phyloP scores from a whole-genome alignment of 2,797 vertebrate genomes.

The Cheirogaleus major region DNA sequence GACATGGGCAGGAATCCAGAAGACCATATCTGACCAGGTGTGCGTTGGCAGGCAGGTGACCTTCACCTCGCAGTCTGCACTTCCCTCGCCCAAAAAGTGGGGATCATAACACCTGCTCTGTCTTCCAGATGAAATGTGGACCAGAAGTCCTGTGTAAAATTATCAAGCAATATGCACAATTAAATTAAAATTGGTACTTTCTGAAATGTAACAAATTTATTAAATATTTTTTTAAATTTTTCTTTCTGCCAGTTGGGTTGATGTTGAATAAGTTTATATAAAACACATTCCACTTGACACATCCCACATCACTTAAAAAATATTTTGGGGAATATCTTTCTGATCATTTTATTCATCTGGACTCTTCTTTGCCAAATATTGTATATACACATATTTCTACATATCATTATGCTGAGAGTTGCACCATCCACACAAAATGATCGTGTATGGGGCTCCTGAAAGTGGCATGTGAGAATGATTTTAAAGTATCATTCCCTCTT shows the following conservation, averaged over 20 bases:
- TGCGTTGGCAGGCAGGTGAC: neutral
- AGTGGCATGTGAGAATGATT: no score
- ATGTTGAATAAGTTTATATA: no score
- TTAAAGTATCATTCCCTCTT: neutral
- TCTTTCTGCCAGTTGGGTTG: neutral
- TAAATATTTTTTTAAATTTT: neutral
- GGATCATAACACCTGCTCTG: no score
- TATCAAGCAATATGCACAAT: neutral
- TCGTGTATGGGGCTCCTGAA: neutral
- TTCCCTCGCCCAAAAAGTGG: neutral
- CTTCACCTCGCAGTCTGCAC: no score
- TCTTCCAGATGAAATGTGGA: neutral
- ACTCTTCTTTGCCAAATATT: neutral
- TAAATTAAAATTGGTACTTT: neutral
- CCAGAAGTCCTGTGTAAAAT: neutral
- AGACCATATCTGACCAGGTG: neutral
- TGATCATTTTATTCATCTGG: neutral
- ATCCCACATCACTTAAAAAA: neutral
- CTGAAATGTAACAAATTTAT: rapidly evolving
- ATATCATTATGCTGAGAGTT: neutral
- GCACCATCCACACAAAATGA: neutral
- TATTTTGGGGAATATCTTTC: neutral
- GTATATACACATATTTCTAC: neutral
- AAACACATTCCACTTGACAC: neutral
- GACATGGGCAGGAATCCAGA: rapidly evolving